Percentiles rank a stretch among this genome's conserved stretches.
Evolutionary conservation across 2,113 vertebrate genomes (phyloP).

Genomic region (Glaucidium brasilianum): DNA sequence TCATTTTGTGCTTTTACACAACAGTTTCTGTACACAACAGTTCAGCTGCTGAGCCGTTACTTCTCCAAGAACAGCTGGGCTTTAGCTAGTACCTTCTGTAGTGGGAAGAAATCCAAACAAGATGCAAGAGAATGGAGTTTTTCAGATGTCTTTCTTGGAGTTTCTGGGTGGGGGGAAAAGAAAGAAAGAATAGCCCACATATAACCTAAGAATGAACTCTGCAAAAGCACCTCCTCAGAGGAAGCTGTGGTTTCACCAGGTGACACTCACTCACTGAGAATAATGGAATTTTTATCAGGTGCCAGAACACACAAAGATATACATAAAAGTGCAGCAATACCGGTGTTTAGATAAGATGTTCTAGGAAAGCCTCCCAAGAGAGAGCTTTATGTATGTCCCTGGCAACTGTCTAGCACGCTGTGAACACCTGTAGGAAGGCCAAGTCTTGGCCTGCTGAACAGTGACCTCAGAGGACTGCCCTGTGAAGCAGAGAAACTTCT

Average conservation of each 20-base stretch:
- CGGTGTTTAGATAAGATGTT: conserved; percentile 39
- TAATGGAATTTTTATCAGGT: conserved; percentile 48
- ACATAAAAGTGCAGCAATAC: background rate
- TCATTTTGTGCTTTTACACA: background rate
- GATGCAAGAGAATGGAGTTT: background rate
- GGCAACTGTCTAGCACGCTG: background rate
- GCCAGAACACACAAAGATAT: conserved; percentile 45
- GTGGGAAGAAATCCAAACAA: background rate
- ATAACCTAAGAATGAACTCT: conserved; percentile 37
- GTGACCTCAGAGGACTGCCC: background rate
- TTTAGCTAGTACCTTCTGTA: background rate
- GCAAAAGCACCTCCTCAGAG: background rate
- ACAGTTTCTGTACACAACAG: background rate
- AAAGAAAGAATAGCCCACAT: background rate
- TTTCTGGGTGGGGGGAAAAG: background rate
- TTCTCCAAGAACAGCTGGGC: background rate
- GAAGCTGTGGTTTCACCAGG: conserved; percentile 7
- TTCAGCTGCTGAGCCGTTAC: background rate
- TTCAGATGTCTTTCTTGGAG: background rate
- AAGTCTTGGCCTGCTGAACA: background rate
- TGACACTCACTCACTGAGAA: background rate
- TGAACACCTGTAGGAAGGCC: background rate
- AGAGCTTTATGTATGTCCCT: background rate
- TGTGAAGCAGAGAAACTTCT: background rate
- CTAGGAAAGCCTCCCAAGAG: background rate